These are phyloP conservation scores for Dipodomys stephensi DNA, from an alignment of 2,113 vertebrate genomes.

Conservation along the genomic window DNA sequence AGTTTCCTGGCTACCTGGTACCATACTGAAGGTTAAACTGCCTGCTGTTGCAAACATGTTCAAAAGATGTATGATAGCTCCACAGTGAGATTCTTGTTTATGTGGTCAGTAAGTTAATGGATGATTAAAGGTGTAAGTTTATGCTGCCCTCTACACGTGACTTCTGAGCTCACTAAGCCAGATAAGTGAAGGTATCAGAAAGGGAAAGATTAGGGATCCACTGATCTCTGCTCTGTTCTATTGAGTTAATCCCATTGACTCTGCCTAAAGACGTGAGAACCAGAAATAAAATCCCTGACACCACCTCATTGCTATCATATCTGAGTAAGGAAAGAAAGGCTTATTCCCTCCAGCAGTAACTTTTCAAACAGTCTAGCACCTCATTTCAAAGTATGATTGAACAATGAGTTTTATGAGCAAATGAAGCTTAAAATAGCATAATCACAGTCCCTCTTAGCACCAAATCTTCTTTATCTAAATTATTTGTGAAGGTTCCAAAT, in stretches of 20 bases:
- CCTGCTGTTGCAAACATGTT: neutral
- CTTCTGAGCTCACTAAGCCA: neutral
- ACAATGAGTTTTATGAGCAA: slow-evolving; percentile 68
- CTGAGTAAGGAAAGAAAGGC: neutral
- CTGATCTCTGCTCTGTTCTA: neutral
- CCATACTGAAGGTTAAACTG: neutral
- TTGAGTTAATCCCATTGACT: neutral
- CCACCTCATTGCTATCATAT: neutral
- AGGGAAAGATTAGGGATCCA: neutral
- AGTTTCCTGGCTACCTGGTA: neutral
- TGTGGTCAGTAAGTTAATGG: no score
- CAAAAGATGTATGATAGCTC: neutral
- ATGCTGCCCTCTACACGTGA: neutral
- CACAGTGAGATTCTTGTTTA: neutral
- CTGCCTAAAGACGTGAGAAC: neutral
- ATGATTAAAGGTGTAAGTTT: neutral
- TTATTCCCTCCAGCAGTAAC: slow-evolving; percentile 28
- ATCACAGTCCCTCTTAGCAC: slow-evolving; percentile 27
- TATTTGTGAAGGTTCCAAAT: slow-evolving; percentile 68
- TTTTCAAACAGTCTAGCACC: slow-evolving; percentile 48
- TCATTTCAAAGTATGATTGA: slow-evolving; percentile 40
- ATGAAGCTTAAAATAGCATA: slow-evolving; percentile 69
- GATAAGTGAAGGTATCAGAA: neutral
- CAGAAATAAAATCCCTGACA: neutral
- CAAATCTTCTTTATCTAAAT: slow-evolving; percentile 63